Conservation (phyloP, 1,140 invertebrate genomes). For the Anoplophora glabripennis region DNA sequence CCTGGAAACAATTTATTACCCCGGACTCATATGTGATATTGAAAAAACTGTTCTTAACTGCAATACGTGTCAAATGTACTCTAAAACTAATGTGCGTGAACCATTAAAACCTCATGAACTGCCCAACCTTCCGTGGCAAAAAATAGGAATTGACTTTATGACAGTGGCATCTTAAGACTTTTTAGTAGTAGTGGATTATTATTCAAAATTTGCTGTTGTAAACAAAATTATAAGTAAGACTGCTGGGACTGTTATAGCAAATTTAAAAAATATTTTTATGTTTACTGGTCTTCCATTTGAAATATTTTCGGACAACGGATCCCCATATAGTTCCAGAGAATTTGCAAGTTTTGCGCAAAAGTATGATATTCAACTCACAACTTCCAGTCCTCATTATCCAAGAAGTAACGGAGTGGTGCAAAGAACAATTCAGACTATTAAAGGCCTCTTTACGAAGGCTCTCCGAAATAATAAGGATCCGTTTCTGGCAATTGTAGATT, state of each 20-base stretch:
- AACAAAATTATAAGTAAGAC: not conserved
- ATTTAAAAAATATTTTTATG: not conserved
- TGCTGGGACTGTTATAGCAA: not conserved
- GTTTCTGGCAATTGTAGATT: slow-evolving; percentile 15
- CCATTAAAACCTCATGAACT: not conserved
- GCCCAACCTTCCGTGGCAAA: not conserved
- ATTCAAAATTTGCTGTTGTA: slow-evolving; percentile 18
- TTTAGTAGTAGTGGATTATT: slow-evolving; percentile 21
- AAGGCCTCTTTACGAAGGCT: slow-evolving; percentile 7
- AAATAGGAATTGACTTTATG: slow-evolving; percentile 19
- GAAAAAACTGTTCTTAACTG: slow-evolving; percentile 1
- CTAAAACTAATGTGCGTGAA: not conserved
- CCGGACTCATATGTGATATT: not conserved
- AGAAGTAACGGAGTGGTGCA: slow-evolving; percentile 51
- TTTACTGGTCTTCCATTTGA: not conserved
- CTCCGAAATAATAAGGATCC: slow-evolving; percentile 7
- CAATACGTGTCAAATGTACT: slow-evolving; percentile 2
- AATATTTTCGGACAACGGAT: slow-evolving; percentile 48
- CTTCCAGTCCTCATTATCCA: slow-evolving; percentile 47
- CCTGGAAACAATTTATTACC: slow-evolving; percentile 3
- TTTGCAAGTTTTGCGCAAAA: slow-evolving; percentile 47
- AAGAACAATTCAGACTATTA: slow-evolving; percentile 16
- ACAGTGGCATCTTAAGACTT: slow-evolving; percentile 4
- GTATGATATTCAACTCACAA: slow-evolving; percentile 47
- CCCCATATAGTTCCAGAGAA: slow-evolving; percentile 48